These are phyloP conservation scores for Lysiphlebus fabarum DNA, from an alignment of 1,140 invertebrate species.

Conservation along the genomic window DNA sequence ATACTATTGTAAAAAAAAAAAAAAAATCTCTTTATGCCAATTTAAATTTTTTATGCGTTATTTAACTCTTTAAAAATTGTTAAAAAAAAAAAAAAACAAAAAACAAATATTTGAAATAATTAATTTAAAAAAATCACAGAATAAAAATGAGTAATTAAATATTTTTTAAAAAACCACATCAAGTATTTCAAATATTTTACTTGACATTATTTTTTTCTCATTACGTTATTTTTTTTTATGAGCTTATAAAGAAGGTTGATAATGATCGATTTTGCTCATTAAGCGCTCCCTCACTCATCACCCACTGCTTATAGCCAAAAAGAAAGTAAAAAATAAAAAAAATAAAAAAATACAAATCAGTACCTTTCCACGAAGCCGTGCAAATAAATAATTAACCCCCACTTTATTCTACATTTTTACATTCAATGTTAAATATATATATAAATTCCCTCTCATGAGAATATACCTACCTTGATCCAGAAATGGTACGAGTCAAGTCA, in stretches of 20 bases:
- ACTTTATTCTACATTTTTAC: background rate
- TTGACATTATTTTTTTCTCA: no score
- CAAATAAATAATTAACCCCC: slow-evolving; percentile 25
- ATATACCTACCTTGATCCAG: slow-evolving; percentile 14
- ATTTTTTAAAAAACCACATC: no score
- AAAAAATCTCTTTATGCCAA: no score
- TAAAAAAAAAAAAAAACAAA: no score
- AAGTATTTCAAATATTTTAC: no score
- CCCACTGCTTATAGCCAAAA: background rate
- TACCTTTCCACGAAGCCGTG: slow-evolving; percentile 13
- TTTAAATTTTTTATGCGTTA: no score
- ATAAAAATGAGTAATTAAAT: no score
- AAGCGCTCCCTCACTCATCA: slow-evolving; percentile 14
- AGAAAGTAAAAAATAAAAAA: background rate
- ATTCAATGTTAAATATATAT: background rate
- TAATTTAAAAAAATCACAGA: no score
- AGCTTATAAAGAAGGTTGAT: background rate
- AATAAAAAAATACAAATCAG: slow-evolving; percentile 15
- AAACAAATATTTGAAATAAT: no score
- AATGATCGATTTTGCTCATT: slow-evolving; percentile 23
- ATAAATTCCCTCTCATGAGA: background rate
- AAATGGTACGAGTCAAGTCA: slow-evolving; percentile 12
- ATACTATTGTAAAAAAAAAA: no score
- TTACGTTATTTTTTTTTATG: no score
- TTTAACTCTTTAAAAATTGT: no score